Conservation (phyloP, 2,888 invertebrate species). For the Malthinus seriepunctatus region DNA sequence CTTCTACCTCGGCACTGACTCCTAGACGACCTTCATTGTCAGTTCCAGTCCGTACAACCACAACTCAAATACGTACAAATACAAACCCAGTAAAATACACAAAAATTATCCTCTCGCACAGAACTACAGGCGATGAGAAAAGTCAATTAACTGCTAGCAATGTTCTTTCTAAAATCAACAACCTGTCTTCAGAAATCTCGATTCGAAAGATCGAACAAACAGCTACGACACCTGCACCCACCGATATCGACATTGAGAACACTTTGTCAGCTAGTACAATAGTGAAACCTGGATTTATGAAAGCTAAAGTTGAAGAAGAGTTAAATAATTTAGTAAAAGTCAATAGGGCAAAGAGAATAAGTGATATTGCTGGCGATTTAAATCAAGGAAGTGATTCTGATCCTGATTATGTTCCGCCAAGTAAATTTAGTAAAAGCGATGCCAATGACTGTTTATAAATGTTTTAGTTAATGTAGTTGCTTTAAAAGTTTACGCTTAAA, state of each 20-base stretch:
- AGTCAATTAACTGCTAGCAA: conserved; percentile 26
- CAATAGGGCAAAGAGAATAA: not conserved
- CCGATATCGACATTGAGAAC: conserved; percentile 48
- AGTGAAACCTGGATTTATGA: conserved; percentile 39
- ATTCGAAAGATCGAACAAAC: conserved; percentile 37
- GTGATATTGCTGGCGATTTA: not conserved
- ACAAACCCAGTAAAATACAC: conserved; percentile 52
- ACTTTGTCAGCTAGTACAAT: conserved; percentile 48
- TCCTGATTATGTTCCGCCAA: conserved; percentile 7
- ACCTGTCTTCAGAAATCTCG: conserved; percentile 40
- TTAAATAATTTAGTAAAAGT: not conserved
- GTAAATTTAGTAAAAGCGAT: too few species aligned
- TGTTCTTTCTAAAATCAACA: conserved; percentile 32
- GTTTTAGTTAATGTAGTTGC: too few species aligned
- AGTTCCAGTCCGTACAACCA: conserved; percentile 25
- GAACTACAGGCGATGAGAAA: conserved; percentile 36
- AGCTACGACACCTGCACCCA: conserved; percentile 9
- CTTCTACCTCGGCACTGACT: conserved; percentile 27
- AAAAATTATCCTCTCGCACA: conserved; percentile 58
- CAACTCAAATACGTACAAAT: not conserved
- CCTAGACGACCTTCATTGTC: conserved; percentile 30
- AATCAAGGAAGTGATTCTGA: not conserved
- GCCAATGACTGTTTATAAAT: too few species aligned
- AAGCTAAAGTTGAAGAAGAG: not conserved
- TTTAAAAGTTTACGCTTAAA: too few species aligned